These are phyloP conservation scores for Spizaetus ornatus DNA, from an alignment of 2,113 vertebrate genomes.

Conservation along the genomic window DNA sequence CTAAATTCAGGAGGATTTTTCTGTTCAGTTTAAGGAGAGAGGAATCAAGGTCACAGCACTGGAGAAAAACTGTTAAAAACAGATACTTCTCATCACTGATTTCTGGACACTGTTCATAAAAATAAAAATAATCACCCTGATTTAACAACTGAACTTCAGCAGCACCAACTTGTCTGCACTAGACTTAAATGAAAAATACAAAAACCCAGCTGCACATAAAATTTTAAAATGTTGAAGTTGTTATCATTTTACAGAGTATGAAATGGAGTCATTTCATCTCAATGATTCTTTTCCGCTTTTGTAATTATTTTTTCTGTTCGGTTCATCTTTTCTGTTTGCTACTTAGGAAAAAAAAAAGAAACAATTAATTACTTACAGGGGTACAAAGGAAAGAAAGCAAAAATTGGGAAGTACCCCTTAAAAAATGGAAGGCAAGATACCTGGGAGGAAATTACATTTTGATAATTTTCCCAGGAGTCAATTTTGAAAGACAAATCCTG, in stretches of 20 bases:
- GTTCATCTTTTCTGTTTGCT: neutral
- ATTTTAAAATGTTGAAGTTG: neutral
- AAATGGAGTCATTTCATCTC: neutral
- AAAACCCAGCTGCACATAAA: neutral
- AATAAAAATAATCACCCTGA: constrained; percentile 26
- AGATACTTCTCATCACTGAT: neutral
- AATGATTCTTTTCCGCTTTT: neutral
- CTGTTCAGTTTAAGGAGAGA: neutral
- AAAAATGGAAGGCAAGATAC: neutral
- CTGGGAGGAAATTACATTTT: neutral
- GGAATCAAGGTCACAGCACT: constrained; percentile 32
- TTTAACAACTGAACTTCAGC: constrained; percentile 29
- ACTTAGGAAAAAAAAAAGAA: neutral
- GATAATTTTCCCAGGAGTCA: neutral
- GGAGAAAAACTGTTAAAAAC: constrained; percentile 4
- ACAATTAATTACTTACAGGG: neutral
- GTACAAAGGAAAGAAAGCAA: neutral
- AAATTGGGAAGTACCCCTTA: neutral
- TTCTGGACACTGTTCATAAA: constrained; percentile 11
- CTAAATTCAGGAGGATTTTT: constrained; percentile 36
- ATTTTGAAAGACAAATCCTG: neutral
- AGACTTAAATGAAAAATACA: neutral
- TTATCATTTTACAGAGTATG: neutral
- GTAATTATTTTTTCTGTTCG: neutral
- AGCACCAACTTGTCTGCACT: neutral